Evolutionary conservation across 2,888 invertebrate genomes (phyloP), one percentile per base, ranked within the genome.

Genomic region (Chaitophorus viminalis): DNA sequence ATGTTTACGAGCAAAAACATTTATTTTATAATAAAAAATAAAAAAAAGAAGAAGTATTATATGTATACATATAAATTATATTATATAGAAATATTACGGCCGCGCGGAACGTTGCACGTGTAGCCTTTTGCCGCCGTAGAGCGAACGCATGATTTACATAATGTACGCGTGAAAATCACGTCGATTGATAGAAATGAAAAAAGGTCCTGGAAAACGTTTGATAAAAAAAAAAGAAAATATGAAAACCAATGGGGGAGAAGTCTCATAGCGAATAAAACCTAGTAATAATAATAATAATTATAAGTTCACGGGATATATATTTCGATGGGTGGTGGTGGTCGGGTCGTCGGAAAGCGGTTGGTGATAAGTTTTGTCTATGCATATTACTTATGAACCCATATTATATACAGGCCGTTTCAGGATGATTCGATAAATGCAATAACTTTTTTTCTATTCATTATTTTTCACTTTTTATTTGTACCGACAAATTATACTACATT

Each of bases 81-180:
- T 29, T 29, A 29, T 68, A 29, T 29, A 1, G 68, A 68, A 68
- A 74, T 74, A 72, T 18, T 72, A 74, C 29, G 36, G 74, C 21
- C 74, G 74, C 9, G 74, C 29, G 31, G 1, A 25, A n/a, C n/a
- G n/a, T n/a, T n/a, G n/a, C n/a, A 39, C 39, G 72, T 36, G 72
- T n/a, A n/a, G n/a, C n/a, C n/a, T 36, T 72, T 72, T 18, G 17
- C 18, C 21, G 21, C 4, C 31, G 11, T 4, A n/a, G 68, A 3
- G n/a, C 8, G 3, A 29, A 36, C 60, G 9, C n/a, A 60, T 46
- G 33, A 82, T 82, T 83, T 75, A 60, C 60, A 83, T 60, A 82
- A 82, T 36, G n/a, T 6, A 21, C 14, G 21, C 25, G 60, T 65
- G 39, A 65, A 83, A 74, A 75, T 36, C 31, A 68, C n/a, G n/a